Evolutionary conservation across 2,113 vertebrate genomes (phyloP).

Genomic region (Cairina moschata): DNA sequence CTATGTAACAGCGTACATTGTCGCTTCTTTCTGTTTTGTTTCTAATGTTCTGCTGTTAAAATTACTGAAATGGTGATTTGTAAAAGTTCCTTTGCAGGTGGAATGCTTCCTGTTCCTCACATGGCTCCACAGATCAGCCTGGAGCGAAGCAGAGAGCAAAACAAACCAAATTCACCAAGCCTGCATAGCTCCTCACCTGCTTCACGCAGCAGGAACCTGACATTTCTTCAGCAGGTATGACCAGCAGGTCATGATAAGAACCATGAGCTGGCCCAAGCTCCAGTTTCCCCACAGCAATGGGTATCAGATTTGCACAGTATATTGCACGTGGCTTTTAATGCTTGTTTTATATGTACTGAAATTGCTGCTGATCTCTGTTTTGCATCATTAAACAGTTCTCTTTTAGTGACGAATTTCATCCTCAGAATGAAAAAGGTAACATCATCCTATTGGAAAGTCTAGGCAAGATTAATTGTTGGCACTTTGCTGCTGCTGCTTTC

Average conservation of each 20-base stretch:
- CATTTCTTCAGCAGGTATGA: not conserved
- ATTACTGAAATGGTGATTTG: not conserved
- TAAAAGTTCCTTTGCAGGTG: conserved; percentile 75
- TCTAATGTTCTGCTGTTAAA: not conserved
- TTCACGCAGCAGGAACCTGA: conserved; percentile 16
- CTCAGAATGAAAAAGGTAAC: not conserved
- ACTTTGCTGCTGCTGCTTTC: not conserved
- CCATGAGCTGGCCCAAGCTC: conserved; percentile 24
- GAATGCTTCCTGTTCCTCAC: conserved; percentile 84
- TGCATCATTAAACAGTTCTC: not conserved
- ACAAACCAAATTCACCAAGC: conserved; percentile 86
- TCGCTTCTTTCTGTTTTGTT: not conserved
- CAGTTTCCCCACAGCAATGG: conserved; percentile 67
- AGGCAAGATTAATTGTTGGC: not conserved
- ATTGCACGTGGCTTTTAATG: not conserved
- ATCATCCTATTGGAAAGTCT: not conserved
- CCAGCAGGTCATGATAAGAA: conserved; percentile 71
- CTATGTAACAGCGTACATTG: not conserved
- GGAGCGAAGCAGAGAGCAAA: conserved; percentile 86
- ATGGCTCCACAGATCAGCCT: conserved; percentile 81
- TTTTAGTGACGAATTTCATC: not conserved
- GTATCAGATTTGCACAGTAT: not conserved
- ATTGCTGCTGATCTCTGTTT: not conserved
- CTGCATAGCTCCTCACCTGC: conserved; percentile 81
- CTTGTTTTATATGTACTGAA: not conserved